phyloP scores from a whole-genome alignment of 2,888 invertebrate genomes.

The Conomelus anceps region DNA sequence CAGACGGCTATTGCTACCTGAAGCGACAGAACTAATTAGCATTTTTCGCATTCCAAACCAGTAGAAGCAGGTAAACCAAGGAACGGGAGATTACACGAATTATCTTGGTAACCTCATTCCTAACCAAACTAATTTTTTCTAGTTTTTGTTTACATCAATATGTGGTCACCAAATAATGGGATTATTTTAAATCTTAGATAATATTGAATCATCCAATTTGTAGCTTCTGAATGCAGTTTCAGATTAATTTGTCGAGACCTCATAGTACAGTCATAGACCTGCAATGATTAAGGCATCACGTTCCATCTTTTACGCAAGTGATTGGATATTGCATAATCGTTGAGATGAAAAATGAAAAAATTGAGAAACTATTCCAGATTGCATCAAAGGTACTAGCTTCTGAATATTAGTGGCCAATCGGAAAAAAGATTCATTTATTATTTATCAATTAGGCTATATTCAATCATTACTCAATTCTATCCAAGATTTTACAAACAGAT shows the following conservation, averaged over 20 bases:
- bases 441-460: too few species aligned
- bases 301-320: background rate
- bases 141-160: background rate
- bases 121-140: background rate
- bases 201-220: background rate
- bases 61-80: too few species aligned
- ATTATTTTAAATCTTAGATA: background rate
- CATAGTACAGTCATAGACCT: background rate
- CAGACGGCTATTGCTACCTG: background rate
- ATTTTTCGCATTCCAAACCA: background rate
- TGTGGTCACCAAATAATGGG: background rate
- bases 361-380: background rate
- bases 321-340: background rate
- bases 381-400: too few species aligned
- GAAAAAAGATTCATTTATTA: too few species aligned
- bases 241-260: background rate
- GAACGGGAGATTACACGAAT: background rate
- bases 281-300: background rate
- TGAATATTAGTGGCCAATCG: background rate
- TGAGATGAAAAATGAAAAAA: background rate
- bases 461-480: too few species aligned
- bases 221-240: background rate
- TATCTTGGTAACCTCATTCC: background rate
- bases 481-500: too few species aligned
- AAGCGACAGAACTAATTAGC: background rate